phyloP scores from a whole-genome alignment of 2,797 vertebrate genomes.

The Pangasius macronema region DNA sequence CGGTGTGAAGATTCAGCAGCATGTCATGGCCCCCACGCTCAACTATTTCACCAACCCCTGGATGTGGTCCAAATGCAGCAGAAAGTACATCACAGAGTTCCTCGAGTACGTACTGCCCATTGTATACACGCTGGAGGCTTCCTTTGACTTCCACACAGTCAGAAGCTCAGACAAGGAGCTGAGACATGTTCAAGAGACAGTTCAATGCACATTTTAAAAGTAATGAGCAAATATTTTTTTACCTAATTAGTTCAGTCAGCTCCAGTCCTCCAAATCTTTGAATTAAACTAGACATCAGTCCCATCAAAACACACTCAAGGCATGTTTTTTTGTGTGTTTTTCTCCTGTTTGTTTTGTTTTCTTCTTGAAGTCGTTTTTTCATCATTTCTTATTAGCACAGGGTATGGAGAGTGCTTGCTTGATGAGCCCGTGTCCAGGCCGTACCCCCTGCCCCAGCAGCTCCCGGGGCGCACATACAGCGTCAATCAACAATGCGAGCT shows the following conservation, averaged over 20 bases:
- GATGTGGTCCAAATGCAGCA: slow-evolving; percentile 99
- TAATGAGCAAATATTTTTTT: neutral
- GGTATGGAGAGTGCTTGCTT: slow-evolving; percentile 98
- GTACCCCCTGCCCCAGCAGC: slow-evolving; percentile 88
- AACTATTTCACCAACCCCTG: slow-evolving; percentile 98
- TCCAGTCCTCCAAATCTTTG: neutral
- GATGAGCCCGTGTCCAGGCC: slow-evolving; percentile 91
- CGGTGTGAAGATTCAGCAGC: slow-evolving; percentile 90
- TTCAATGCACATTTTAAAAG: neutral
- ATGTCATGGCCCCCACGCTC: slow-evolving; percentile 96
- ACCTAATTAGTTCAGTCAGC: neutral
- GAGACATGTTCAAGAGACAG: neutral
- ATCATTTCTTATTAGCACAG: slow-evolving; percentile 88
- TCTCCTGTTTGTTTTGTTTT: slow-evolving; percentile 68
- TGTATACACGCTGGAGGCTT: slow-evolving; percentile 1
- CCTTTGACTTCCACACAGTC: neutral
- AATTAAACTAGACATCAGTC: neutral
- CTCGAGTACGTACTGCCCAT: slow-evolving; percentile 86
- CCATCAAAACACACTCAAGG: slow-evolving; percentile 59
- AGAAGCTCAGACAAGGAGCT: neutral
- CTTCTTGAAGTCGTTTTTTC: slow-evolving; percentile 72
- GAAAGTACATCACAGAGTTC: slow-evolving; percentile 99
- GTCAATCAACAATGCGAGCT: slow-evolving; percentile 99
- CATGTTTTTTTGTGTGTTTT: slow-evolving; percentile 64
- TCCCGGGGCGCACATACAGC: slow-evolving; percentile 90